These are phyloP conservation scores for Antechinus stuartii DNA, from an alignment of 2,113 vertebrate species.

Conservation along the genomic window DNA sequence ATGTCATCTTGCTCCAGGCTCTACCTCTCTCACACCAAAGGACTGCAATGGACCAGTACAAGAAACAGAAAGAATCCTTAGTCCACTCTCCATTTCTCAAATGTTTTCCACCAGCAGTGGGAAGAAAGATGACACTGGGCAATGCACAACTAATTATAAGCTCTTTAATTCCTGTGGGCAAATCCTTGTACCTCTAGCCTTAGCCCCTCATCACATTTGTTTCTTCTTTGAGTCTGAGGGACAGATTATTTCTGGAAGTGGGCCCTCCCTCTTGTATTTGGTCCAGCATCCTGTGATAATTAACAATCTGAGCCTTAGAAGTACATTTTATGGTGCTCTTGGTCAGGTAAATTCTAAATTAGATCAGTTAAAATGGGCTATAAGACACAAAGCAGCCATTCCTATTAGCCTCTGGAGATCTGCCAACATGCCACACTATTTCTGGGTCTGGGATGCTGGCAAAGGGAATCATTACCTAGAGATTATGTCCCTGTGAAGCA, in stretches of 20 bases:
- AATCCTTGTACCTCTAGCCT: constrained; percentile 49
- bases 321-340: constrained; percentile 67
- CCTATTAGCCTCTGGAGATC: constrained; percentile 71
- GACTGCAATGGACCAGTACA: constrained; percentile 59
- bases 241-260: constrained; percentile 69
- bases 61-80: constrained; percentile 44
- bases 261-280: constrained; percentile 41
- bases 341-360: constrained; percentile 79
- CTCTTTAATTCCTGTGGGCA: constrained; percentile 70
- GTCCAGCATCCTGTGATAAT: constrained; percentile 64
- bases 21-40: constrained; percentile 45
- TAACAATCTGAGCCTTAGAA: constrained; percentile 58
- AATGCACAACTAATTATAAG: constrained; percentile 80
- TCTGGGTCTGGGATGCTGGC: constrained; percentile 54
- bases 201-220: constrained; percentile 62
- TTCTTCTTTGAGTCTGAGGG: constrained; percentile 63
- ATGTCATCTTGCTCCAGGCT: constrained; percentile 33
- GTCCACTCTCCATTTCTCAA: constrained; percentile 41
- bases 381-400: constrained; percentile 70
- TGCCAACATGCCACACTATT: constrained; percentile 67
- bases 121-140: constrained; percentile 75
- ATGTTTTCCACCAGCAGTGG: constrained; percentile 20
- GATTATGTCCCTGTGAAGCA: constrained; percentile 8
- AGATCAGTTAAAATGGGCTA: constrained; percentile 74
- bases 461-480: constrained; percentile 65